phyloP scores from a whole-genome alignment of 2,888 invertebrate genomes.

The Caenorhabditis auriculariae region DNA sequence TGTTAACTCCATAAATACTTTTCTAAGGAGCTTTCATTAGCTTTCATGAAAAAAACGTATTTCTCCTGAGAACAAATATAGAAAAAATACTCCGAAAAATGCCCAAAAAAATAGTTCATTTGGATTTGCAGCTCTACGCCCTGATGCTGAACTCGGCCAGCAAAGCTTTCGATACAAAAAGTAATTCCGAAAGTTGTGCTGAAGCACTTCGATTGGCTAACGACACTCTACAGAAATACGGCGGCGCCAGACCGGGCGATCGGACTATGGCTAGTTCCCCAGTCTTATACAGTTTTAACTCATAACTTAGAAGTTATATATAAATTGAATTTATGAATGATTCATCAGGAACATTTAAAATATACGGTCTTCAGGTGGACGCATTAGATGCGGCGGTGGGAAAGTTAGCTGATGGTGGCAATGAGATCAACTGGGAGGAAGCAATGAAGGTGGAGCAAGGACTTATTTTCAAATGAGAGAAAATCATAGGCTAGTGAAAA shows the following conservation, averaged over 20 bases:
- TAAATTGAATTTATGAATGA: not conserved
- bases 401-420: constrained; percentile 3
- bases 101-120: not conserved
- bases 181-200: constrained; percentile 4
- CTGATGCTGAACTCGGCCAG: constrained; percentile 43
- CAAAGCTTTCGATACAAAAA: not conserved
- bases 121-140: constrained; percentile 47
- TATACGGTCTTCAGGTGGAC: constrained; percentile 37
- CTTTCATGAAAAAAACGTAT: too few relatives aligned
- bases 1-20: too few relatives aligned
- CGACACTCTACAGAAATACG: constrained; percentile 68
- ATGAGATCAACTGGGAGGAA: constrained; percentile 16
- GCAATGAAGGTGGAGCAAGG: constrained; percentile 21
- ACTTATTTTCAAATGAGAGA: not conserved
- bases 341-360: too few relatives aligned
- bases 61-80: too few relatives aligned
- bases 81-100: too few relatives aligned
- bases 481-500: constrained; percentile 32
- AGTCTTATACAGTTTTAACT: too few relatives aligned
- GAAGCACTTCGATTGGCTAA: constrained; percentile 33
- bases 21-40: too few relatives aligned
- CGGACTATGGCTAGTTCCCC: constrained; percentile 76
- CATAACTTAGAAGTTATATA: too few relatives aligned
- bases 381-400: constrained; percentile 36
- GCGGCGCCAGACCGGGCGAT: constrained; percentile 76